Base-by-base conservation (phyloP, 2,113 vertebrate genomes). In the Pseudonaja textilis region DNA sequence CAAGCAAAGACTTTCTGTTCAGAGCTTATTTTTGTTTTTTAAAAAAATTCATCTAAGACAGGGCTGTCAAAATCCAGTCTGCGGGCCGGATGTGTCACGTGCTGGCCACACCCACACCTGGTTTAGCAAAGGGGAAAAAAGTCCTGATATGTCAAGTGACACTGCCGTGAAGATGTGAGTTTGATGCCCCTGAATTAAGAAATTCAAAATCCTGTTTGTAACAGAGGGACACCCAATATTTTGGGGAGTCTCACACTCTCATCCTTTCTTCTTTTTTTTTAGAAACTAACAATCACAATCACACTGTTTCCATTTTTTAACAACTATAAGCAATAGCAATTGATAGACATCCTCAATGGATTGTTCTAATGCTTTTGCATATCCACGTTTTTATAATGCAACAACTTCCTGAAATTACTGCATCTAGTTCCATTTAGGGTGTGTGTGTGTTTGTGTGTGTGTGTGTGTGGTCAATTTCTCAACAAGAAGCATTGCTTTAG, bases 51-150 rank as follows among this genome's bases (percentile, higher is more conserved):
- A 52, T 52, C 11, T 52, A 52, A 52, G 50, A 52, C 50, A 52
- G 50, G 50, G 50, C 11, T 52, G 50, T 52, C 50, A 52, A 52
- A 52, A 2, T 52, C 50, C 2, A 5, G 50, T 11, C 50, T 52
- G 50, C 1, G 0, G 10, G 50, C 50, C 2, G 50, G 2, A 52
- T 52, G 11, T 5, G 10, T 52, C 50, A 12, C 0, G 0, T 12
- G 11, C 50, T 52, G 50, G 50, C 50, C 50, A 52, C 9, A 5
- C 50, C 50, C 50, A 52, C 11, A 12, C 2, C 50, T 52, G 50
- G 50, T 52, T 52, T 52, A 52, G 50, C 50, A 12, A 52, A 52
- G 50, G 50, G 50, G 50, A 0, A 12, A 52, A 52, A 52, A 52
- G 50, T 52, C 50, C 50, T 52, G 50, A 52, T 12, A 52, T 52